These are phyloP conservation scores for Trachythela sp. DNA, from an alignment of 64 coral and sea anemone species.

Conservation along the genomic window DNA sequence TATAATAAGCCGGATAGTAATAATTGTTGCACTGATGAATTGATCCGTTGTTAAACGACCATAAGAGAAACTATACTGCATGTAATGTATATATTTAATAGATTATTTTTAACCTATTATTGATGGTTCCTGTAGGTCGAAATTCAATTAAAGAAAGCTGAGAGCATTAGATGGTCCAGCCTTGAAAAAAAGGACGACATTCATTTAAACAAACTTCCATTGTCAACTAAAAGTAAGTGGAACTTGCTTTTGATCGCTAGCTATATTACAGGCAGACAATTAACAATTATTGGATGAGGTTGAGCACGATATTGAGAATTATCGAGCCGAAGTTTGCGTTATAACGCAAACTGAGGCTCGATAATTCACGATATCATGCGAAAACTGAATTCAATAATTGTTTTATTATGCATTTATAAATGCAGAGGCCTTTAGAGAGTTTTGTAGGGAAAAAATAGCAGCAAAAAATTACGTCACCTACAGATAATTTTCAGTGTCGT, in stretches of 20 bases:
- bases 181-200: not conserved
- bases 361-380: no score
- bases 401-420: no score
- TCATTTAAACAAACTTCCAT: not conserved
- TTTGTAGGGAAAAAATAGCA: no score
- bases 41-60: not conserved
- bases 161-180: not conserved
- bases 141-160: constrained; percentile 13
- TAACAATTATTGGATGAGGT: no score
- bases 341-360: no score
- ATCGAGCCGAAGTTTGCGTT: no score
- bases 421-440: no score
- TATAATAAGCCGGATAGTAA: not conserved
- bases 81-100: not conserved
- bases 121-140: not conserved
- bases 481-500: no score
- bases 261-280: not conserved
- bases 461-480: no score
- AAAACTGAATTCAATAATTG: no score
- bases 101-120: not conserved
- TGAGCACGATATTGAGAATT: no score
- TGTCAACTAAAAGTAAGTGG: not conserved
- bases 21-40: no score
- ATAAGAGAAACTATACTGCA: not conserved
- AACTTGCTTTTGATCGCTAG: not conserved